These are phyloP conservation scores for Orchestia grillus DNA, from an alignment of 1,140 invertebrate species.

Conservation along the genomic window DNA sequence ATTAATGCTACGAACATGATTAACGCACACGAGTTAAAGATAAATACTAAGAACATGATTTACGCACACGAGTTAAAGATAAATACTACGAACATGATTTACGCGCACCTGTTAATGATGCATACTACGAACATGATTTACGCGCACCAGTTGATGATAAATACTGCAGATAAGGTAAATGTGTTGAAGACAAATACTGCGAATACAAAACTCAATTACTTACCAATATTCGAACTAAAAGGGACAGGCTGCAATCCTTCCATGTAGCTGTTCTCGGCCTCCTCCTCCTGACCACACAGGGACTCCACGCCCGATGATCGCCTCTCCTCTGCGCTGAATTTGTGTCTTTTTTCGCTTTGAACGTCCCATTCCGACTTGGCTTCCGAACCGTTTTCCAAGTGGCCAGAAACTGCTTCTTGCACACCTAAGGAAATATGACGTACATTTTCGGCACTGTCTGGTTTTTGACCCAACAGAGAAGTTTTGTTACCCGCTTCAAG, in stretches of 20 bases:
- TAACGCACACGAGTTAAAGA: too few species aligned
- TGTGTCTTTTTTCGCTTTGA: not conserved
- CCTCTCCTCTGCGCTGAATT: not conserved
- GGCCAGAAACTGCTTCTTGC: not conserved
- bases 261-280: not conserved
- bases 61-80: too few species aligned
- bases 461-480: not conserved
- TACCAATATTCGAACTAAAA: slow-evolving; percentile 14
- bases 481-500: not conserved
- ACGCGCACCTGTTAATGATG: not conserved
- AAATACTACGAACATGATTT: too few species aligned
- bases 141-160: not conserved
- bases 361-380: not conserved
- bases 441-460: not conserved
- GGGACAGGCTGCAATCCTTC: not conserved
- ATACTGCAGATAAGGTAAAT: too few species aligned
- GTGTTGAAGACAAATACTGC: too few species aligned
- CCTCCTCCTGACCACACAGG: not conserved
- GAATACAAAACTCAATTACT: not conserved
- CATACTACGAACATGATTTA: not conserved
- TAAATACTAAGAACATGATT: too few species aligned
- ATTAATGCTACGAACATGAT: too few species aligned
- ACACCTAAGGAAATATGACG: too few species aligned
- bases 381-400: not conserved
- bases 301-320: not conserved